Conservation (phyloP, 2,888 invertebrate species). For the Phyllotreta striolata region DNA sequence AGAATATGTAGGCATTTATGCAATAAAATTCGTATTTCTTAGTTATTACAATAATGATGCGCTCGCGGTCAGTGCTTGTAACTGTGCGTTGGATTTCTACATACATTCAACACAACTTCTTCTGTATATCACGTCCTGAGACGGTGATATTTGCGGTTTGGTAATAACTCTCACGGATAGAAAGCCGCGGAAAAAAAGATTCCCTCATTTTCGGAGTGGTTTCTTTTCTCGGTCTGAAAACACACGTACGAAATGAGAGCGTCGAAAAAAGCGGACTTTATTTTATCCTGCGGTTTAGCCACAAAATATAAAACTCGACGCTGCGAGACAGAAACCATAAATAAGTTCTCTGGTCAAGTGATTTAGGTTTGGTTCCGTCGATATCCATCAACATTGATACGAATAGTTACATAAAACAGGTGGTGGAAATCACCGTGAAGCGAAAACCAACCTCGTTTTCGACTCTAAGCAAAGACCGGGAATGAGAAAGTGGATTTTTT, state of each 20-base stretch:
- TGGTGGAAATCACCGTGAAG: conserved; percentile 24
- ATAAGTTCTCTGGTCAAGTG: conserved; percentile 29
- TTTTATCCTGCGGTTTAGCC: conserved; percentile 27
- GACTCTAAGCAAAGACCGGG: conserved; percentile 13
- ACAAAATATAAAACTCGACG: conserved; percentile 24
- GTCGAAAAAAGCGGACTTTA: conserved; percentile 18
- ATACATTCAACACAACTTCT: too few relatives aligned
- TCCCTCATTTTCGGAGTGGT: conserved; percentile 9
- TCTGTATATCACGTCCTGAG: conserved; percentile 13
- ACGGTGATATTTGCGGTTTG: conserved; percentile 24
- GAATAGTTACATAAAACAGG: conserved; percentile 22
- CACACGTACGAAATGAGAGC: conserved; percentile 26
- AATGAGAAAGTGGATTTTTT: conserved; percentile 16
- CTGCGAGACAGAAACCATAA: conserved; percentile 18
- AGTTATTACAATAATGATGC: too few relatives aligned
- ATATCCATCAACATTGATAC: conserved; percentile 23
- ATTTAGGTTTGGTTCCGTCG: conserved; percentile 19
- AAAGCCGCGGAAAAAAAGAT: conserved; percentile 2
- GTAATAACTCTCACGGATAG: conserved; percentile 25
- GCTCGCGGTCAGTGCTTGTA: too few relatives aligned
- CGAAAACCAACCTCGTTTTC: conserved; percentile 17
- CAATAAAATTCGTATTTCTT: too few relatives aligned
- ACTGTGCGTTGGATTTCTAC: too few relatives aligned
- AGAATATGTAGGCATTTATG: too few relatives aligned
- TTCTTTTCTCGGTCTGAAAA: conserved; percentile 20